Evolutionary conservation across 2,797 vertebrate genomes (phyloP).

Genomic region (Neopelma chrysocephalum): DNA sequence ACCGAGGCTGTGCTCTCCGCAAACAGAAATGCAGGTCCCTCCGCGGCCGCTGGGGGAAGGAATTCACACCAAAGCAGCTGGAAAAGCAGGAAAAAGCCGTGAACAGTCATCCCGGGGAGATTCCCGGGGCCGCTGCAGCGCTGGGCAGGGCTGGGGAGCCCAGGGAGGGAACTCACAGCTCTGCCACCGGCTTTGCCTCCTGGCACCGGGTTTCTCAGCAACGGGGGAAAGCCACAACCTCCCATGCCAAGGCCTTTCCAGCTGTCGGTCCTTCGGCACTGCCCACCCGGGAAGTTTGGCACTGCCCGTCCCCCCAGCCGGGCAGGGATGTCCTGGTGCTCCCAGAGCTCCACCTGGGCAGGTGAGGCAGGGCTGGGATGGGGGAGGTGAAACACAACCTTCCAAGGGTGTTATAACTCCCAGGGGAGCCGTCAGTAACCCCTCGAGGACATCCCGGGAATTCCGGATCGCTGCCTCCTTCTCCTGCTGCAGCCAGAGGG

Average conservation of each 20-base stretch:
- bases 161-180: accelerated
- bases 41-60: accelerated
- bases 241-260: not conserved
- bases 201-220: not conserved
- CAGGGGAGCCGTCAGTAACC: accelerated
- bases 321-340: not conserved
- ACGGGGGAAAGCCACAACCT: accelerated
- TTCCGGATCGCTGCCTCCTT: not conserved
- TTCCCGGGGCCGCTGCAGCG: not conserved
- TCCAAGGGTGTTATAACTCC: accelerated
- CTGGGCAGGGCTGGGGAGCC: not conserved
- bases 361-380: not conserved
- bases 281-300: accelerated
- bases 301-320: not conserved
- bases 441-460: no score
- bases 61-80: not conserved
- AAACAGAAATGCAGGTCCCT: not conserved
- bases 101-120: not conserved
- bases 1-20: not conserved
- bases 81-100: not conserved
- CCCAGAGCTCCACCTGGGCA: not conserved
- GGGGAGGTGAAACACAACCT: not conserved
- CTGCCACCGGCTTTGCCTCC: accelerated
- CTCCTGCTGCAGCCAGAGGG: not conserved
- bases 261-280: not conserved